phyloP scores from a whole-genome alignment of 1,140 invertebrate species.

The Drosophila lowei region DNA sequence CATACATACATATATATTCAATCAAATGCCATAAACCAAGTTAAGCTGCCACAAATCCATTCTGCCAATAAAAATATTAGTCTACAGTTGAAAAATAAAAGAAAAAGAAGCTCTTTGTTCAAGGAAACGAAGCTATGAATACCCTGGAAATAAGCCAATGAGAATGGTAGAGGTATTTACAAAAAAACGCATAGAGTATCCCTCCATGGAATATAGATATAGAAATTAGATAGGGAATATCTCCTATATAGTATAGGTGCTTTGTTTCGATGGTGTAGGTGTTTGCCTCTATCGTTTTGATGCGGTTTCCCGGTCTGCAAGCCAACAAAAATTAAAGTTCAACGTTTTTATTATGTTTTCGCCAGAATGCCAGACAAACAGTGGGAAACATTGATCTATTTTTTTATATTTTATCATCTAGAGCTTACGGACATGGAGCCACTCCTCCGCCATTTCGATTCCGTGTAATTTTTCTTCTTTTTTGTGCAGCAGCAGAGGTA shows the following conservation, averaged over 20 bases:
- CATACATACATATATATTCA: constrained; percentile 32
- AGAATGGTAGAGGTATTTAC: too few species aligned
- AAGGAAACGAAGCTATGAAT: neutral
- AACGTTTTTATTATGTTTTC: constrained; percentile 16
- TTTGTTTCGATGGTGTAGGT: neutral
- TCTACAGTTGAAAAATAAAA: constrained; percentile 13
- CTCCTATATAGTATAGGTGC: neutral
- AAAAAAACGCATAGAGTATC: too few species aligned
- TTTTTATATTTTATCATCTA: constrained; percentile 14
- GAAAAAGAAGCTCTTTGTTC: neutral
- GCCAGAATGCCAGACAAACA: constrained; percentile 48
- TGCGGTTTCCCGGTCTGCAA: constrained; percentile 22
- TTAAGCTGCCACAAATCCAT: constrained; percentile 68
- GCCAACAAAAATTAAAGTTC: constrained; percentile 7
- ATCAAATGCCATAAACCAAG: constrained; percentile 63
- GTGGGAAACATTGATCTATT: constrained; percentile 35
- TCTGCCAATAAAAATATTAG: constrained; percentile 73
- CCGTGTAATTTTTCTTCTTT: constrained; percentile 59
- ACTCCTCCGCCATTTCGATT: constrained; percentile 47
- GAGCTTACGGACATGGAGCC: neutral
- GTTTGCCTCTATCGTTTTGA: neutral
- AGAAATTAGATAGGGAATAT: neutral
- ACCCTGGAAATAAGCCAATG: neutral
- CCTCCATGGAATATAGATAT: too few species aligned
- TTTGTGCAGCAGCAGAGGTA: constrained; percentile 9